phyloP scores from a whole-genome alignment of 1,140 invertebrate species.

The Hyphantria cunea region DNA sequence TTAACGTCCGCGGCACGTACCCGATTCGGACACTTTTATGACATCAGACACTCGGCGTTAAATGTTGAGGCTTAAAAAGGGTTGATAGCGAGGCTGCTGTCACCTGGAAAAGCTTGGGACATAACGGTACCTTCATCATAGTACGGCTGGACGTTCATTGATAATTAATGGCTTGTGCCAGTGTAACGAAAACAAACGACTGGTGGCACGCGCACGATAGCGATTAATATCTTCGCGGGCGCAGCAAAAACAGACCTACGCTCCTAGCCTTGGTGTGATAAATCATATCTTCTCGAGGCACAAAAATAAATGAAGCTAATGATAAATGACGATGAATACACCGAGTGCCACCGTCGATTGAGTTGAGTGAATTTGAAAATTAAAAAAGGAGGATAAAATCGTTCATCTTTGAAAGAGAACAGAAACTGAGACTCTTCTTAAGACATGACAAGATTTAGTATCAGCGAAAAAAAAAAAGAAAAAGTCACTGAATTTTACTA shows the following conservation, averaged over 20 bases:
- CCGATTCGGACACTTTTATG: conserved; percentile 79
- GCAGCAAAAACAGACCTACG: conserved; percentile 77
- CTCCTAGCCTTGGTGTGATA: conserved; percentile 69
- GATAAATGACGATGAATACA: conserved; percentile 75
- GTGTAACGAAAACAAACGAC: conserved; percentile 80
- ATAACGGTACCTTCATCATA: conserved; percentile 75
- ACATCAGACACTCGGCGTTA: conserved; percentile 75
- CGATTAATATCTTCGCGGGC: conserved; percentile 77
- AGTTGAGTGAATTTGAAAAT: conserved; percentile 64
- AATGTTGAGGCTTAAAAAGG: conserved; percentile 79
- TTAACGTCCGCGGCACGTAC: conserved; percentile 66
- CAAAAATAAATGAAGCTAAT: conserved; percentile 81
- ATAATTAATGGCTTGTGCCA: conserved; percentile 80
- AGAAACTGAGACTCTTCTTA: no score
- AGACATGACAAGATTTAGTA: no score
- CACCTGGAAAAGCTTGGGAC: conserved; percentile 75
- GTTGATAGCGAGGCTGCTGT: conserved; percentile 75
- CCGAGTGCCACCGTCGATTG: conserved; percentile 58
- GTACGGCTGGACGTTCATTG: conserved; percentile 75
- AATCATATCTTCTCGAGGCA: conserved; percentile 77
- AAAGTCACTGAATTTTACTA: no score
- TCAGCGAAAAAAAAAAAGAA: no score
- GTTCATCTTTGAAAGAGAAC: no score
- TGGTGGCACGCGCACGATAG: conserved; percentile 73
- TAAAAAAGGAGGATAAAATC: conserved; percentile 35